These are phyloP conservation scores for Jacana jacana DNA, from an alignment of 2,113 vertebrate species.

Conservation along the genomic window DNA sequence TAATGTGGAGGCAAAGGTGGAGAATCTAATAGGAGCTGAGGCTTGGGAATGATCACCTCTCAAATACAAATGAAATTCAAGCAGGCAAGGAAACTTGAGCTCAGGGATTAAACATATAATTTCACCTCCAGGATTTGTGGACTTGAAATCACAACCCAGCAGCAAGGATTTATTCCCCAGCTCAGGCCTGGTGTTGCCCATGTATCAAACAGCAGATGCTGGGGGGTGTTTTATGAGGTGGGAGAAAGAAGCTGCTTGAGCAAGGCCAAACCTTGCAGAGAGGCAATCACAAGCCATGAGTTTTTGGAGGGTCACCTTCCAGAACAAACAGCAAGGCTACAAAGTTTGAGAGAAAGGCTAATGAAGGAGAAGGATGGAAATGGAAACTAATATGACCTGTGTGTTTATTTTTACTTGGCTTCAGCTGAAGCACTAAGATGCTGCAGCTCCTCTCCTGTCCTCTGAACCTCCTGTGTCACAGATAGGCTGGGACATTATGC, in stretches of 20 bases:
- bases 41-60: not conserved
- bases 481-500: not conserved
- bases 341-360: not conserved
- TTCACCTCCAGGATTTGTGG: not conserved
- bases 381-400: not conserved
- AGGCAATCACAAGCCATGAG: accelerated
- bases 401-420: not conserved
- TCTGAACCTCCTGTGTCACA: not conserved
- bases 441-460: not conserved
- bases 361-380: not conserved
- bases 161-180: not conserved
- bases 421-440: not conserved
- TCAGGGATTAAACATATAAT: not conserved
- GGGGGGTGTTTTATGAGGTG: accelerated
- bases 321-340: not conserved
- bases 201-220: not conserved
- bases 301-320: not conserved
- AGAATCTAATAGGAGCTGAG: not conserved
- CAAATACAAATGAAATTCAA: not conserved
- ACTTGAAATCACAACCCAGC: not conserved
- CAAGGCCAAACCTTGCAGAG: not conserved
- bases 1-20: not conserved
- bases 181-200: not conserved
- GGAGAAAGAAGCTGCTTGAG: not conserved
- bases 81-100: not conserved